These are phyloP conservation scores for Aramus guarauna DNA, from an alignment of 2,113 vertebrate genomes.

Conservation along the genomic window DNA sequence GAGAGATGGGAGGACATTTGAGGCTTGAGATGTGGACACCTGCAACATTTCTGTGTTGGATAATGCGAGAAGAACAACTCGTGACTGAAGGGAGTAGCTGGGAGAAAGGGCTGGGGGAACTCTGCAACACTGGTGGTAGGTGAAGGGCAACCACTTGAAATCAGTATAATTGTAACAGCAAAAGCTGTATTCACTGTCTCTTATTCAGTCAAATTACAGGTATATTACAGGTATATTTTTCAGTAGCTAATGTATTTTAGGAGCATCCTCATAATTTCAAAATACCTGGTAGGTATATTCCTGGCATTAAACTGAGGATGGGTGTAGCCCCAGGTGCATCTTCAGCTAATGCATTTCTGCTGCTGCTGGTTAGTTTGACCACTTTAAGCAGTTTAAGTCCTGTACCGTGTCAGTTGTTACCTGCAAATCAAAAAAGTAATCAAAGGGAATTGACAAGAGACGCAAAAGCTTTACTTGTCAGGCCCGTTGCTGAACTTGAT, in stretches of 20 bases:
- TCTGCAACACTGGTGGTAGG: background rate
- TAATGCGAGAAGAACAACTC: rapidly evolving
- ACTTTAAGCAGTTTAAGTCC: background rate
- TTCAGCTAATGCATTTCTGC: background rate
- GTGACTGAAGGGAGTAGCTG: background rate
- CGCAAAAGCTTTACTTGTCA: background rate
- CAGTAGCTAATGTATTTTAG: background rate
- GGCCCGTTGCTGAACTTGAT: background rate
- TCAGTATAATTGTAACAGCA: background rate
- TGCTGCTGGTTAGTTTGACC: background rate
- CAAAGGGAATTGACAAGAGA: background rate
- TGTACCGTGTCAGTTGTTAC: background rate
- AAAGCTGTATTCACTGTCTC: background rate
- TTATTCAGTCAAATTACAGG: background rate
- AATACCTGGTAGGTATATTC: background rate
- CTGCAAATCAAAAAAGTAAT: background rate
- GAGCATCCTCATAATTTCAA: background rate
- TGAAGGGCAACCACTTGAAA: background rate
- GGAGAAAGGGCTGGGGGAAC: background rate
- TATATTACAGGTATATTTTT: background rate
- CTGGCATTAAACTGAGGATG: background rate
- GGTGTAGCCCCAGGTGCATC: background rate
- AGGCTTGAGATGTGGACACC: background rate
- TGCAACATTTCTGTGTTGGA: background rate
- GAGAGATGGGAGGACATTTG: background rate